Conservation (phyloP, 2,113 vertebrate species). For the Synodontis membranacea region DNA sequence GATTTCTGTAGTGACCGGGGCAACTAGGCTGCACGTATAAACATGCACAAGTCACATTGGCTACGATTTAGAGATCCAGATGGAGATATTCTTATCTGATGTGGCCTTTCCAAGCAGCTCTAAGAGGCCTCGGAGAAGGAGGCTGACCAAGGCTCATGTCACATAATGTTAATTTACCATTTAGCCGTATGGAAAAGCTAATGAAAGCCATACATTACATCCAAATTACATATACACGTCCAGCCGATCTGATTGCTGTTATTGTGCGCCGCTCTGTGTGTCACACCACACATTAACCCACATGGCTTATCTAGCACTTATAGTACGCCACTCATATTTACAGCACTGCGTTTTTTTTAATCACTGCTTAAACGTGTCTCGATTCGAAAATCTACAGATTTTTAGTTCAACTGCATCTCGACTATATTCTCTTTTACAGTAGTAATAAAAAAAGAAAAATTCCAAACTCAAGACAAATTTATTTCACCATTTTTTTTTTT, state of each 20-base stretch:
- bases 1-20: conserved; percentile 8
- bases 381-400: background rate
- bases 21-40: conserved; percentile 37
- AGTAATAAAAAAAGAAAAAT: no score
- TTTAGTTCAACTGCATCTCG: no score
- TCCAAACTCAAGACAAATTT: no score
- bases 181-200: conserved; percentile 1
- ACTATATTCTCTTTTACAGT: no score
- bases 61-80: conserved; percentile 43
- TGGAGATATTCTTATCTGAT: conserved; percentile 38
- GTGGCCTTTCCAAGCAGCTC: conserved; percentile 3
- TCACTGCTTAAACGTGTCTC: background rate
- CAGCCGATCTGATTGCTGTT: background rate
- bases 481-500: no score
- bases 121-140: conserved; percentile 18
- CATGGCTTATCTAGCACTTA: background rate
- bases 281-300: background rate
- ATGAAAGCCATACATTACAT: background rate
- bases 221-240: background rate
- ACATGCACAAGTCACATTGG: conserved; percentile 38
- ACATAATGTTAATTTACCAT: conserved; percentile 1
- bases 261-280: background rate
- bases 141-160: conserved; percentile 24
- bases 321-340: background rate
- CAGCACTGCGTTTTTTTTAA: background rate